Evolutionary conservation across 2,888 invertebrate species (phyloP), one percentile per base, ranked within the genome.

Genomic region (Dicyrtomina minuta): DNA sequence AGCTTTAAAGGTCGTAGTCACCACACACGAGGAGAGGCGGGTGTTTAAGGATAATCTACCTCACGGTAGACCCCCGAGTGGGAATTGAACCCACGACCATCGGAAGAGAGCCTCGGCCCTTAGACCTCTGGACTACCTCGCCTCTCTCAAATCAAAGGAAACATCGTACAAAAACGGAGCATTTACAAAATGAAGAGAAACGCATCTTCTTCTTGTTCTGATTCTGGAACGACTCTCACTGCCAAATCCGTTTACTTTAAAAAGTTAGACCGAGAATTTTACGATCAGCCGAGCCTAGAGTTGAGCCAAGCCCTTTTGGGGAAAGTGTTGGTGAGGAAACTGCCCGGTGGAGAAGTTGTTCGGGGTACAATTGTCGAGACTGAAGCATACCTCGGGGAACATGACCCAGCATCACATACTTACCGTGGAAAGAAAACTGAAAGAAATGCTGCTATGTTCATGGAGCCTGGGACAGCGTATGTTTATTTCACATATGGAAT

Each of bases 401-500:
- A 86, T 67, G 90, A 90, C 81, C 86, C 85, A 81, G 89, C 88
- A n/a, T 88, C 88, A 0, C 86, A 88, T 77, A 86, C 89, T 0
- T 88, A 84, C 79, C 80, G 81, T 26, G 83, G 83, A 3, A 87
- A 85, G 80, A 80, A 84, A 72, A 89, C 90, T 0, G 83, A 84
- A 3, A 82, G 86, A 73, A 89, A 87, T 79, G 84, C 85, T 77
- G 88, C 90, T 0, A 89, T 90, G 88, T 90, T 86, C 79, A 89
- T 89, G 88, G 81, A 83, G 65, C 86, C 88, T 24, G 90, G 90
- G 17, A 90, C 90, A 12, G 84, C 86, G 27, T 90, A 88, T 80
- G 88, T 90, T 3, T 90, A 90, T 78, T 83, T 87, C 77, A 89
- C 89, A 1, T 90, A 90, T 80, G 90, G 90, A 74, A 88, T 89